Conservation (phyloP, 2,113 vertebrate species). For the Condylura cristata region DNA sequence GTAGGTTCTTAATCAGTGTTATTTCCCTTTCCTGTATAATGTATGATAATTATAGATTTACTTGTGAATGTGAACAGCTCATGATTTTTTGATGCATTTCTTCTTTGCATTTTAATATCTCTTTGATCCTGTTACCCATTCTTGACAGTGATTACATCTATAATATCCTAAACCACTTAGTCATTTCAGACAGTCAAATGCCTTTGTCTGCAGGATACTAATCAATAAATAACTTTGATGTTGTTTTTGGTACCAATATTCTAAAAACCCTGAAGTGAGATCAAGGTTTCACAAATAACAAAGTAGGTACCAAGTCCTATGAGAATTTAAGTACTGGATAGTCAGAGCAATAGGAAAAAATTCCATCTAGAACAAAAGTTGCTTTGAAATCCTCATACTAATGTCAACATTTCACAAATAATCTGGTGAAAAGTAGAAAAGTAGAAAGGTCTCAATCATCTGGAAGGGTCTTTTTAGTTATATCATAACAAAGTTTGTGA, state of each 20-base stretch:
- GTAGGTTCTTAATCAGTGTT: constrained; percentile 28
- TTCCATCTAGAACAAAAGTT: not conserved
- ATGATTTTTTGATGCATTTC: not conserved
- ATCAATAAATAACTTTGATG: not conserved
- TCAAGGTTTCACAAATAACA: not conserved
- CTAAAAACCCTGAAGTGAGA: not conserved
- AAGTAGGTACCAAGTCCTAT: not conserved
- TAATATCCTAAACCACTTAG: not conserved
- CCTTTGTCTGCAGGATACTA: not conserved
- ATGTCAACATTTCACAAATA: not conserved
- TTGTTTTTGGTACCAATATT: not conserved
- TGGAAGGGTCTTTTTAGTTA: not conserved
- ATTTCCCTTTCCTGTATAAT: not conserved
- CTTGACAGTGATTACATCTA: not conserved
- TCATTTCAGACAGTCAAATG: constrained; percentile 4
- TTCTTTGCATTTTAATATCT: constrained; percentile 43
- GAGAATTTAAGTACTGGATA: not conserved
- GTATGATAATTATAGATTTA: constrained; percentile 46
- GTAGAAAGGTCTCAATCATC: no score
- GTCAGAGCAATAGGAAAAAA: not conserved
- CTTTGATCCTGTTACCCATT: not conserved
- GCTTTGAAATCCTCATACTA: not conserved
- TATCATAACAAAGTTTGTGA: not conserved
- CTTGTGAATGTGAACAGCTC: constrained; percentile 30
- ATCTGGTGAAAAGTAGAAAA: not conserved